A percentile compares a stretch with the other conserved stretches of the same genome.
These are phyloP conservation scores for Dromococcyx pavoninus DNA, from an alignment of 2,797 vertebrate species.

Conservation along the genomic window DNA sequence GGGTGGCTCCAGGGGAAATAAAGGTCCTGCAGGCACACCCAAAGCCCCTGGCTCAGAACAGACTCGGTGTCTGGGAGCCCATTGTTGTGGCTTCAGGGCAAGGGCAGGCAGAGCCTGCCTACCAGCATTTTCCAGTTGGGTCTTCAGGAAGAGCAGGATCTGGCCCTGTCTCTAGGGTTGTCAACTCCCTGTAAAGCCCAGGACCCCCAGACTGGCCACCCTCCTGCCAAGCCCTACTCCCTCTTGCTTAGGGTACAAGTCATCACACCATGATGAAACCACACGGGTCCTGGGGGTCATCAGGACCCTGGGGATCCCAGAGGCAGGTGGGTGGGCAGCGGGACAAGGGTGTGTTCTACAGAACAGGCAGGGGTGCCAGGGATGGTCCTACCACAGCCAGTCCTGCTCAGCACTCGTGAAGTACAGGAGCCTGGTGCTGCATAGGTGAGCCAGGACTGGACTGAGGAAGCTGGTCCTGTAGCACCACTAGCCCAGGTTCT, in stretches of 20 bases:
- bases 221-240: accelerated
- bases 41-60: background rate
- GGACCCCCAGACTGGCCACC: background rate
- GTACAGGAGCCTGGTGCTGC: background rate
- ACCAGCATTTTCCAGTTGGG: background rate
- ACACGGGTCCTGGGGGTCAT: background rate
- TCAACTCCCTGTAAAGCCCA: background rate
- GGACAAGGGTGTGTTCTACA: background rate
- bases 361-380: background rate
- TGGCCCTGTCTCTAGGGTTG: background rate
- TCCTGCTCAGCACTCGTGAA: background rate
- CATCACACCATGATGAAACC: accelerated
- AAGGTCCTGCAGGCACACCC: background rate
- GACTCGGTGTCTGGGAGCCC: background rate
- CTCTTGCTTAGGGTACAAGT: accelerated
- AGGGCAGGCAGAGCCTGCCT: background rate
- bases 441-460: background rate
- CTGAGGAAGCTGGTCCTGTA: background rate
- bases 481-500: accelerated
- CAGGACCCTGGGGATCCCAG: background rate
- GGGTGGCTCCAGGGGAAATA: background rate
- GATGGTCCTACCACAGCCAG: background rate
- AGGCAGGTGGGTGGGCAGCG: accelerated
- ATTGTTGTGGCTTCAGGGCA: background rate
- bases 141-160: background rate